Base-by-base conservation (phyloP, 2,888 invertebrate genomes). In the Heliconius cydno region DNA sequence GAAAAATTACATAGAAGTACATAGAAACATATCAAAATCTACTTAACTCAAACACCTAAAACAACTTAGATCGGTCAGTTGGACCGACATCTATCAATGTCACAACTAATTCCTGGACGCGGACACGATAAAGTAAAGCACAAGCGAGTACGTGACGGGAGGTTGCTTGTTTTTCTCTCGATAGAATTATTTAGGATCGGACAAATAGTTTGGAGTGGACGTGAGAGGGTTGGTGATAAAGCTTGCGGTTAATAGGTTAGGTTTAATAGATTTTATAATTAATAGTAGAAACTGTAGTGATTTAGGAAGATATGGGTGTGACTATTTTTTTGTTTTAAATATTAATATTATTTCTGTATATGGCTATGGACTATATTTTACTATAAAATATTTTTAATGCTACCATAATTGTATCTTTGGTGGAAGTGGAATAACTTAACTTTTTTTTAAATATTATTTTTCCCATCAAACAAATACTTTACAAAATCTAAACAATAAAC, bases 171-270 rank as follows among this genome's bases (percentile, higher is more conserved):
- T 91, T 91, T 91, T 91, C 90, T 87, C 84, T 68, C 38, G 15
- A 82, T 81, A 81, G 88, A 87, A 90, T 90, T 90, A 89, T 90
- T 90, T 89, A 87, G 88, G 87, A 87, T 84, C 83, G 89, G 89
- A 90, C 91, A 91, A 91, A 91, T 90, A 91, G 90, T 90, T 88
- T 87, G 86, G 86, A 87, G 86, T 84, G 86, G 85, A 86, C 87
- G 85, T 85, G 85, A 86, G 87, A 87, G 87, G 87, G 86, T 86
- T 86, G 82, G 83, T 84, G 86, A 86, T 86, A 85, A 84, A 85
- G 84, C 9, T 73, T 60, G 60, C 15, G 34, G 34, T 60, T 73
- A 60, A 60, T 60, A 60, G 72, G 57, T 60, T 73, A 34, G n/a
- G 60, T 73, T 60, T 73, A 73, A 73, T 73, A 73, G 38, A 38